These are phyloP conservation scores for Myripristis jacobus DNA, from an alignment of 2,797 vertebrate genomes.

Conservation along the genomic window DNA sequence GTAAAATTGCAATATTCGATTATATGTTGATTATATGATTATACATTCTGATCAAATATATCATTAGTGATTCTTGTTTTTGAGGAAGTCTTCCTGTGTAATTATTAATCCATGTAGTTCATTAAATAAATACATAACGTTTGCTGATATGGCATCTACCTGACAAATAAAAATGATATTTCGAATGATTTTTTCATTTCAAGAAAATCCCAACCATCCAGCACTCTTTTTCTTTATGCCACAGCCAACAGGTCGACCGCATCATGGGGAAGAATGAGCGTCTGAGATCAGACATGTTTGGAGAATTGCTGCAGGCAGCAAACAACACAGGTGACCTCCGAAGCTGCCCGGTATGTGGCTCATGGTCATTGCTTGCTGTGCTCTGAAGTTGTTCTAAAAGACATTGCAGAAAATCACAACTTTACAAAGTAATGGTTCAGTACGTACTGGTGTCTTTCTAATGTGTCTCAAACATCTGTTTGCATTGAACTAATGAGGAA, in stretches of 20 bases:
- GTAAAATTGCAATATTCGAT: too few species aligned
- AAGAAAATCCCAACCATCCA: background rate
- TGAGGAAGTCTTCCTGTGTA: too few species aligned
- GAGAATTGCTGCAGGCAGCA: conserved; percentile 94
- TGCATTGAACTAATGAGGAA: conserved; percentile 25
- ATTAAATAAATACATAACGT: too few species aligned
- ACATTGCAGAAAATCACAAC: background rate
- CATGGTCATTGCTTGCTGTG: background rate
- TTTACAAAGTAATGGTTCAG: background rate
- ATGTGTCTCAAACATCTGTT: conserved; percentile 21
- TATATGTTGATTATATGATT: too few species aligned
- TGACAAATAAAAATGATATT: background rate
- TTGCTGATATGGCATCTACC: too few species aligned
- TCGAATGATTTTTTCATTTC: background rate
- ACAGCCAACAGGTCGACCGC: conserved; percentile 85
- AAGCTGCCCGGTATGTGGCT: conserved; percentile 92
- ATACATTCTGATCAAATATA: too few species aligned
- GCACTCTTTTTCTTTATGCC: conserved; percentile 8
- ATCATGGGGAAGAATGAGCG: conserved; percentile 87
- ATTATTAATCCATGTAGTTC: too few species aligned
- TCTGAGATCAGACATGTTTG: conserved; percentile 93
- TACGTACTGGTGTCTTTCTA: background rate
- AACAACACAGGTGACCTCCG: conserved; percentile 94
- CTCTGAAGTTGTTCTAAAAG: background rate
- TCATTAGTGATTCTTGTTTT: too few species aligned